Conservation (phyloP, 2,888 invertebrate species). For the Ennomos erosarius region DNA sequence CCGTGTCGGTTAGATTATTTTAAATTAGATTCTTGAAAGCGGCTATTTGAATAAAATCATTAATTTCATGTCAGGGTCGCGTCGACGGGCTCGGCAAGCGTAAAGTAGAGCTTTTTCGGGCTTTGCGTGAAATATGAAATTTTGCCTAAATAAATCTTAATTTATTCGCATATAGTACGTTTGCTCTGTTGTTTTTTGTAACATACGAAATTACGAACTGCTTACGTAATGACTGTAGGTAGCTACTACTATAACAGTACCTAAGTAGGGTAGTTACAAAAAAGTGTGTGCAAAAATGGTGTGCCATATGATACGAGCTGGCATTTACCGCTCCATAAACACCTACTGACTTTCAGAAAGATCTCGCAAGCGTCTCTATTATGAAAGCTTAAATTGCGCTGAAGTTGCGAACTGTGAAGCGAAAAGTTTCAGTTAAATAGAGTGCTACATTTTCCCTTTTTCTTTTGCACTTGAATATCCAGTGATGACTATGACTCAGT, state of each 20-base stretch:
- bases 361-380: conserved; percentile 51
- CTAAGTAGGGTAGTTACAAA: background rate
- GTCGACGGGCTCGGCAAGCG: conserved; percentile 24
- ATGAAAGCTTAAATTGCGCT: conserved; percentile 66
- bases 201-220: no score
- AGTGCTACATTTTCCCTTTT: conserved; percentile 50
- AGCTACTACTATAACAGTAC: background rate
- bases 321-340: conserved; percentile 8
- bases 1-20: conserved; percentile 18
- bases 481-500: background rate
- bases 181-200: conserved; percentile 2
- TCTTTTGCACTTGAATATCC: conserved; percentile 32
- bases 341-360: conserved; percentile 16
- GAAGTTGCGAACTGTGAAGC: conserved; percentile 62
- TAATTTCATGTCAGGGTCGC: conserved; percentile 26
- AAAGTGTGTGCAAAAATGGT: conserved; percentile 3
- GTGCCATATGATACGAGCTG: conserved; percentile 9
- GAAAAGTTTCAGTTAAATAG: conserved; percentile 61
- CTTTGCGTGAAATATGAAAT: conserved; percentile 23
- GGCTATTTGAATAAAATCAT: conserved; percentile 30
- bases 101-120: conserved; percentile 21
- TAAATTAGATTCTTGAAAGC: conserved; percentile 18
- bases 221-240: background rate
- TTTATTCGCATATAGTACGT: conserved; percentile 16
- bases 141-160: conserved; percentile 22